phyloP scores from a whole-genome alignment of 1,140 invertebrate genomes.

The Fopius arisanus region DNA sequence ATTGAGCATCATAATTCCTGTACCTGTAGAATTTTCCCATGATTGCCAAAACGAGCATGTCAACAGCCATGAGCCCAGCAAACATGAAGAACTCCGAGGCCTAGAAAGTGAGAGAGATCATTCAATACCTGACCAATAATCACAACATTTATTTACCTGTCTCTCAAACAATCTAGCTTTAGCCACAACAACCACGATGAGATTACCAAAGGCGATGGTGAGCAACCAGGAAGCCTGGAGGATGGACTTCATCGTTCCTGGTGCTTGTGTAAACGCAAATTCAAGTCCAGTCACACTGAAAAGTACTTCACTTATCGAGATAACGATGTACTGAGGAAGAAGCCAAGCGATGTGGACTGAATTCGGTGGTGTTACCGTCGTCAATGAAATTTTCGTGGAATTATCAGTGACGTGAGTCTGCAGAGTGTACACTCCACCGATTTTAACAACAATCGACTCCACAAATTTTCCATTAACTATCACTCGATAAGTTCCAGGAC shows the following conservation, averaged over 20 bases:
- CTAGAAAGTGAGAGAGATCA: constrained; percentile 62
- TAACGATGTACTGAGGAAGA: constrained; percentile 86
- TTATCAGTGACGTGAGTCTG: constrained; percentile 53
- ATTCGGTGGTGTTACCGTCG: constrained; percentile 72
- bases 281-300: constrained; percentile 92
- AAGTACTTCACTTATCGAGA: constrained; percentile 86
- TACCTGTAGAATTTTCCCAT: constrained; percentile 81
- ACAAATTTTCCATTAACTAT: constrained; percentile 48
- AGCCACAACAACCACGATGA: constrained; percentile 88
- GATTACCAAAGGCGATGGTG: constrained; percentile 89
- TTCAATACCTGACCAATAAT: neutral
- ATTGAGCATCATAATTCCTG: constrained; percentile 48
- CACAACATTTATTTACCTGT: constrained; percentile 62
- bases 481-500: constrained; percentile 55
- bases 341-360: constrained; percentile 83
- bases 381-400: constrained; percentile 41
- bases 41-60: constrained; percentile 81
- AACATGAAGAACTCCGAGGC: constrained; percentile 88
- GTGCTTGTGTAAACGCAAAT: constrained; percentile 91
- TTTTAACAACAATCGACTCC: constrained; percentile 51
- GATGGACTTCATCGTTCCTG: constrained; percentile 89
- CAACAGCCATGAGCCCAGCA: constrained; percentile 82
- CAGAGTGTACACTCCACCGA: constrained; percentile 70
- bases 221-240: constrained; percentile 89
- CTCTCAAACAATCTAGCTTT: constrained; percentile 71